A percentile compares a stretch with the other conserved stretches of the same genome.
phyloP scores from a whole-genome alignment of 2,113 vertebrate genomes.

The Aleadryas rufinucha region DNA sequence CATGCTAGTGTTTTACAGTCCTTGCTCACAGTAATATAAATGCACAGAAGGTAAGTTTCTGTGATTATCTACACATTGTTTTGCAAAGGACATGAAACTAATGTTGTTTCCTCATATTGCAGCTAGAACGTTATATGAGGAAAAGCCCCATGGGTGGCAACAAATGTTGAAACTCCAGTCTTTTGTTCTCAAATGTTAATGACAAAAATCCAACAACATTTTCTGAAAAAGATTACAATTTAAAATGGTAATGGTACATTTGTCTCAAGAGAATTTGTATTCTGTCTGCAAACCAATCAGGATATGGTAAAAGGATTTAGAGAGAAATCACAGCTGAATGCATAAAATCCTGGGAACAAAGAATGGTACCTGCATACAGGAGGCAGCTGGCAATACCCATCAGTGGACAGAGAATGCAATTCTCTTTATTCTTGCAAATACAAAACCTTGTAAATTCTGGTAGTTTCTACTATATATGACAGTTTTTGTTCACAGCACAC shows the following conservation, averaged over 20 bases:
- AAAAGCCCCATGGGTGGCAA: not conserved
- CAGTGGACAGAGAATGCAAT: not conserved
- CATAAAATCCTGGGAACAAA: conserved; percentile 49
- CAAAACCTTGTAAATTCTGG: not conserved
- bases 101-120: not conserved
- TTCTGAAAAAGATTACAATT: conserved; percentile 44
- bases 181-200: conserved; percentile 44
- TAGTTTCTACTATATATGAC: not conserved
- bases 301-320: conserved; percentile 19
- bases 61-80: not conserved
- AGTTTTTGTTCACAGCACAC: not conserved
- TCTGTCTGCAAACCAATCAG: conserved; percentile 38
- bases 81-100: not conserved
- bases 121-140: not conserved
- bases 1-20: not conserved
- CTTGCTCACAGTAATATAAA: not conserved
- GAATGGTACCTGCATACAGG: conserved; percentile 13
- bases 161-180: not conserved
- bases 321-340: conserved; percentile 25
- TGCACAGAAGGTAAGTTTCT: not conserved
- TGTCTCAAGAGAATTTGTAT: conserved; percentile 34
- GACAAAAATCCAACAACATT: not conserved
- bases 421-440: not conserved
- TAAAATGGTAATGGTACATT: conserved; percentile 59
- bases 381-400: conserved; percentile 4